These are phyloP conservation scores for Rhogogaster chlorosoma DNA, from an alignment of 2,888 invertebrate species.

Conservation along the genomic window DNA sequence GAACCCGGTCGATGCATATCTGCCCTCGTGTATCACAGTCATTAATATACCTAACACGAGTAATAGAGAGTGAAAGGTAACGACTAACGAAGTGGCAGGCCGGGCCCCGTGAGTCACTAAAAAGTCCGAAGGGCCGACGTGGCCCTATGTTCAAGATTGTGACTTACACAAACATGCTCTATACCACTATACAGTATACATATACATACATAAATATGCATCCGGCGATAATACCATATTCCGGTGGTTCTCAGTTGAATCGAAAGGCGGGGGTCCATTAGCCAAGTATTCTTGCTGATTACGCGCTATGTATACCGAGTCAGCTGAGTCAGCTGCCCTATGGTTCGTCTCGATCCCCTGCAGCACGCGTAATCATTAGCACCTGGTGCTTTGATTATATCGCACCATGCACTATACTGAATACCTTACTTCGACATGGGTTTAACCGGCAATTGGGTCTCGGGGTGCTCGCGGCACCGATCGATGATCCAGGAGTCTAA, in stretches of 20 bases:
- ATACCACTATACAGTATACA: too few species aligned
- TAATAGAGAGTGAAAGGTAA: conserved; percentile 57
- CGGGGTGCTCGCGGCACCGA: not conserved
- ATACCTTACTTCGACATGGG: not conserved
- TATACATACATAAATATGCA: not conserved
- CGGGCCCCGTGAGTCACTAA: conserved; percentile 61
- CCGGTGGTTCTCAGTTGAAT: not conserved
- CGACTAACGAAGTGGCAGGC: conserved; percentile 36
- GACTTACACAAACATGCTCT: not conserved
- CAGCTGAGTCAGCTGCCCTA: too few species aligned
- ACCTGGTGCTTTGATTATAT: conserved; percentile 76
- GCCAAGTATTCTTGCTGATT: conserved; percentile 32
- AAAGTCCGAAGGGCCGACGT: conserved; percentile 52
- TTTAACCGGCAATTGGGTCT: not conserved
- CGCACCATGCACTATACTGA: conserved; percentile 61
- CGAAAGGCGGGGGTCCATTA: not conserved
- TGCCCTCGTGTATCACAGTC: conserved; percentile 24
- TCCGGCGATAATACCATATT: not conserved
- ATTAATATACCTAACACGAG: conserved; percentile 26
- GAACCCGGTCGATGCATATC: not conserved
- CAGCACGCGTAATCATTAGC: conserved; percentile 70
- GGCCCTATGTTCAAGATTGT: conserved; percentile 11
- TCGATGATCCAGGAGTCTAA: not conserved
- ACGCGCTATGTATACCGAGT: conserved; percentile 60
- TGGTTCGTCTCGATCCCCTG: conserved; percentile 62